These are phyloP conservation scores for Eulemur rufifrons DNA, from an alignment of 2,113 vertebrate species.

Conservation along the genomic window DNA sequence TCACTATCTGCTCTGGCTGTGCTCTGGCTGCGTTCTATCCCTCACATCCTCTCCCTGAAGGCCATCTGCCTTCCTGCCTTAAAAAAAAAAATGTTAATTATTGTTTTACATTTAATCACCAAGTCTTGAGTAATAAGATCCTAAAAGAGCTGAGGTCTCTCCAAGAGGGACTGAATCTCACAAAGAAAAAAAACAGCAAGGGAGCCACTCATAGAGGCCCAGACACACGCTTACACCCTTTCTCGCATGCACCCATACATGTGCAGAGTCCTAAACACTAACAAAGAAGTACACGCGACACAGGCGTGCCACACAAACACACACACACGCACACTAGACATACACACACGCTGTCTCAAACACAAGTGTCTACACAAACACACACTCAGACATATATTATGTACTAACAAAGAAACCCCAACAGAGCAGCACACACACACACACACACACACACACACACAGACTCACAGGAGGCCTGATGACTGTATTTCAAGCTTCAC, in stretches of 20 bases:
- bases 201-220: not conserved
- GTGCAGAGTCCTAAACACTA: not conserved
- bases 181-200: slow-evolving; percentile 45
- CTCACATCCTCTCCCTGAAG: not conserved
- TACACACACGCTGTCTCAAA: not conserved
- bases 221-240: not conserved
- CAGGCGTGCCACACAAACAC: not conserved
- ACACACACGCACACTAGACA: not conserved
- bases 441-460: not conserved
- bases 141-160: slow-evolving; percentile 50
- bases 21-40: not conserved
- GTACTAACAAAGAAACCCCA: slow-evolving; percentile 44
- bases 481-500: slow-evolving; percentile 62
- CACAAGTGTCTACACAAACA: not conserved
- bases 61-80: slow-evolving; percentile 43
- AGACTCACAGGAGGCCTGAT: slow-evolving; percentile 31
- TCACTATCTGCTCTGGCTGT: not conserved
- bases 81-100: slow-evolving; percentile 47
- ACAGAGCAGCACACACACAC: not conserved
- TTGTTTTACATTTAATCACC: slow-evolving; percentile 65
- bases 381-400: not conserved
- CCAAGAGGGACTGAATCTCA: slow-evolving; percentile 35
- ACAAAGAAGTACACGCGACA: not conserved
- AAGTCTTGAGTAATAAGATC: slow-evolving; percentile 63
- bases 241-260: not conserved